Percentiles rank a stretch among this genome's conserved stretches.
phyloP scores from a whole-genome alignment of 1,140 invertebrate species.

The Nasonia vitripennis region DNA sequence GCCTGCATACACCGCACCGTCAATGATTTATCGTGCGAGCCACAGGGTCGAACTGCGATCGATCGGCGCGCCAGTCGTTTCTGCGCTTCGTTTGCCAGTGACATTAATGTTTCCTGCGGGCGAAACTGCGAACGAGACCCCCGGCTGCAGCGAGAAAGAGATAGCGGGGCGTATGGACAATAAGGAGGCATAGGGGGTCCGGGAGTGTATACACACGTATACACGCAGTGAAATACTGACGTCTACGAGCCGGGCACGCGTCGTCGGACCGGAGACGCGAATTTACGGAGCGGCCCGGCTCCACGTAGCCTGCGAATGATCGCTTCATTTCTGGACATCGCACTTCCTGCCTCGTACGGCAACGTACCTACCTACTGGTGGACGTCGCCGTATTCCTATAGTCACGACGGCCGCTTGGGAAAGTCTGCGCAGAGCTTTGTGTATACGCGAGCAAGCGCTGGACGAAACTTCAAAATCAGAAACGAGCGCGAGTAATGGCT shows the following conservation, averaged over 20 bases:
- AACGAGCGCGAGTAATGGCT: slow-evolving; percentile 41
- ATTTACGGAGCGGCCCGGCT: neutral
- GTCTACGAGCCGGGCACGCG: slow-evolving; percentile 28
- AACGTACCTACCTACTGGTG: too few species aligned
- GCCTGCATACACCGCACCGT: neutral
- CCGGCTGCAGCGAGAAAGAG: neutral
- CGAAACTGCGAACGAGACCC: slow-evolving; percentile 54
- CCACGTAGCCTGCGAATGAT: slow-evolving; percentile 27
- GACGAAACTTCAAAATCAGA: slow-evolving; percentile 48
- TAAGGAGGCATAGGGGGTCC: neutral
- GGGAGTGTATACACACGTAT: too few species aligned
- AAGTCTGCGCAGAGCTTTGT: neutral
- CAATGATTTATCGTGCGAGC: slow-evolving; percentile 56
- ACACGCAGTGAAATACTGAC: neutral
- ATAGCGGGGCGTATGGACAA: neutral
- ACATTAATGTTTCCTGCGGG: slow-evolving; percentile 70
- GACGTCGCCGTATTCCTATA: too few species aligned
- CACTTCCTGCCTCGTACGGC: neutral
- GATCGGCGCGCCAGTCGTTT: slow-evolving; percentile 52
- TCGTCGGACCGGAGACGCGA: slow-evolving; percentile 14
- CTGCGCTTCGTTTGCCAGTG: slow-evolving; percentile 59
- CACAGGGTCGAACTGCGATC: slow-evolving; percentile 55
- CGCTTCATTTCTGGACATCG: slow-evolving; percentile 43
- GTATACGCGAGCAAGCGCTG: slow-evolving; percentile 2
- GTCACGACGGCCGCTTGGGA: slow-evolving; percentile 7